Percentiles rank a stretch among this genome's conserved stretches.
phyloP scores from a whole-genome alignment of 2,113 vertebrate species.

The Mobula hypostoma region DNA sequence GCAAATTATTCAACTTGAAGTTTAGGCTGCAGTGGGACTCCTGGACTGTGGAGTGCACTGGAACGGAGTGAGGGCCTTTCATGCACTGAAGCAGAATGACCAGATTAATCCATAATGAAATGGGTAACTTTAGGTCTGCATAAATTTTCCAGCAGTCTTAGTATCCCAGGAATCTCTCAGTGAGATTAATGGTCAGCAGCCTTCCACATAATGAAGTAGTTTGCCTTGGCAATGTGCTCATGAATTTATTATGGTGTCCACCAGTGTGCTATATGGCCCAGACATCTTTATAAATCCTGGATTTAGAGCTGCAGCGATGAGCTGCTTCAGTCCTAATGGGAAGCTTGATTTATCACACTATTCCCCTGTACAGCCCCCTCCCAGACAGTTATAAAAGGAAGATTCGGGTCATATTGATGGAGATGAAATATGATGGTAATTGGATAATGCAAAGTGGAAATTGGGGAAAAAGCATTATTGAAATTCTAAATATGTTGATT shows the following conservation, averaged over 20 bases:
- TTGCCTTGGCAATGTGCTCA: conserved; percentile 86
- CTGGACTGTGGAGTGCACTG: conserved; percentile 55
- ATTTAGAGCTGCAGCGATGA: conserved; percentile 67
- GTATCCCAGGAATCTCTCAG: conserved; percentile 73
- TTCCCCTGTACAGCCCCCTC: conserved; percentile 59
- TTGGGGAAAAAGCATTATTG: conserved; percentile 58
- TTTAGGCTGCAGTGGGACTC: conserved; percentile 72
- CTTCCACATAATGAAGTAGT: conserved; percentile 88
- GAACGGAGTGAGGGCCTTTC: conserved; percentile 46
- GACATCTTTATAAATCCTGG: conserved; percentile 93
- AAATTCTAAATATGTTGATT: conserved; percentile 70
- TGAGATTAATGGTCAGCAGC: conserved; percentile 90
- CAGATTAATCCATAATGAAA: conserved; percentile 94
- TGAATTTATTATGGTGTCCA: conserved; percentile 96
- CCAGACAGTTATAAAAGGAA: conserved; percentile 61
- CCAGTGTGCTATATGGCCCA: conserved; percentile 78
- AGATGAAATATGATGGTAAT: conserved; percentile 87
- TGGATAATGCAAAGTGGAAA: conserved; percentile 80
- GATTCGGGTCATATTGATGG: conserved; percentile 87
- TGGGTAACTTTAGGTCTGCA: conserved; percentile 85
- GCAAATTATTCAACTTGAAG: conserved; percentile 78
- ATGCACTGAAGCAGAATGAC: conserved; percentile 51
- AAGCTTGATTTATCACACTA: conserved; percentile 76
- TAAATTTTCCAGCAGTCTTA: conserved; percentile 75
- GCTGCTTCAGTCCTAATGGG: conserved; percentile 70